phyloP scores from a whole-genome alignment of 2,113 vertebrate genomes.

The Haemorhous mexicanus region DNA sequence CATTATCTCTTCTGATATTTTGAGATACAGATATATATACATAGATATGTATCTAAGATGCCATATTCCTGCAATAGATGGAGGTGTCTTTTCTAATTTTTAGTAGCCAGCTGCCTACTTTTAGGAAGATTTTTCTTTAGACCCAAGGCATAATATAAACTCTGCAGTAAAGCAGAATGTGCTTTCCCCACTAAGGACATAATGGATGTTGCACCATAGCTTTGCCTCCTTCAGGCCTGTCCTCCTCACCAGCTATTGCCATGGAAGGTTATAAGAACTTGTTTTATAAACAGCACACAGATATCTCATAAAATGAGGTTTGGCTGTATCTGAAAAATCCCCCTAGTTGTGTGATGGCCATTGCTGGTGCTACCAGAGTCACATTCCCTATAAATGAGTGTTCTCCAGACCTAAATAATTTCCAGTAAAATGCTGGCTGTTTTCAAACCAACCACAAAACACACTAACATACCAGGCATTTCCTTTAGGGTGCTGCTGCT shows the following conservation, averaged over 20 bases:
- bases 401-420: conserved; percentile 15
- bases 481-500: conserved; percentile 30
- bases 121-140: neutral
- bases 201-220: neutral
- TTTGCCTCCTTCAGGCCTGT: neutral
- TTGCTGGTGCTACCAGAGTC: neutral
- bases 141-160: neutral
- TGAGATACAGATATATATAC: neutral
- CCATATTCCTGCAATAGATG: neutral
- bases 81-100: neutral
- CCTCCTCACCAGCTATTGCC: neutral
- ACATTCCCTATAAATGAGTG: conserved; percentile 29
- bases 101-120: neutral
- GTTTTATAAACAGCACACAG: neutral
- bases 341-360: neutral
- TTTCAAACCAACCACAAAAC: conserved; percentile 34
- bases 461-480: conserved; percentile 25
- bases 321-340: conserved; percentile 2
- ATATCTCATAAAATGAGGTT: conserved; percentile 10
- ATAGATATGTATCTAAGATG: neutral
- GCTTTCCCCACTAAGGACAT: neutral
- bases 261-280: neutral
- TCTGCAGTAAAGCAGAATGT: neutral
- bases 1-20: neutral
- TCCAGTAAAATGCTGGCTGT: conserved; percentile 41